A percentile compares a stretch with the other conserved stretches of the same genome.
Evolutionary conservation across 2,888 invertebrate species (phyloP).

Genomic region (Xestia c-nigrum): DNA sequence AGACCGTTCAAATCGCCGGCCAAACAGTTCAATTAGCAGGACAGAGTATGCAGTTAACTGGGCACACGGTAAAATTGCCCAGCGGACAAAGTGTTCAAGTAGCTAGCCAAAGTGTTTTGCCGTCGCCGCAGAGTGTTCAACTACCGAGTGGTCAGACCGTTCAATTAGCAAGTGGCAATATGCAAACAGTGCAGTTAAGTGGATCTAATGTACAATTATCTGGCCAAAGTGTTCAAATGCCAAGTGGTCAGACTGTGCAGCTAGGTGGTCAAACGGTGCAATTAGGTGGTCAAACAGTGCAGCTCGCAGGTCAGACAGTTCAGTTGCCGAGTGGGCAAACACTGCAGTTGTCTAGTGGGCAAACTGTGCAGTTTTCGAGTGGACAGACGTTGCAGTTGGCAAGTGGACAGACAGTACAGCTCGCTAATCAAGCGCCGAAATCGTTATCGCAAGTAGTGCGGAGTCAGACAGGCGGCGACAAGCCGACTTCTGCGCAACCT

Average conservation of each 20-base stretch:
- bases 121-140: conserved; percentile 80
- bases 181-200: conserved; percentile 72
- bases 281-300: conserved; percentile 74
- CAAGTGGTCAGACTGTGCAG: conserved; percentile 67
- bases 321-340: conserved; percentile 89
- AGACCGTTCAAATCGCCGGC: conserved; percentile 82
- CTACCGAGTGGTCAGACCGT: conserved; percentile 82
- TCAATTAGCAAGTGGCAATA: conserved; percentile 78
- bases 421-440: conserved; percentile 82
- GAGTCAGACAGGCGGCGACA: conserved; percentile 80
- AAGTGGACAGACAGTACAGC: conserved; percentile 82
- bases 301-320: conserved; percentile 79
- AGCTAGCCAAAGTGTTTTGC: conserved; percentile 81
- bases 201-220: conserved; percentile 72
- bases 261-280: conserved; percentile 73
- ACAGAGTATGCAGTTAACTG: conserved; percentile 84
- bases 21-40: conserved; percentile 85
- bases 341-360: conserved; percentile 82
- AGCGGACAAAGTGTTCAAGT: conserved; percentile 85
- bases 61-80: conserved; percentile 87
- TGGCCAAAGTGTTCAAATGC: conserved; percentile 76
- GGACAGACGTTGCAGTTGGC: conserved; percentile 83
- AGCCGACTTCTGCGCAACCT: conserved; percentile 84
- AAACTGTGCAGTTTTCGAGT: conserved; percentile 81
- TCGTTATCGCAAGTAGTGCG: conserved; percentile 83